Conservation (phyloP, 2,113 vertebrate genomes). For the Haliaeetus leucogaster region DNA sequence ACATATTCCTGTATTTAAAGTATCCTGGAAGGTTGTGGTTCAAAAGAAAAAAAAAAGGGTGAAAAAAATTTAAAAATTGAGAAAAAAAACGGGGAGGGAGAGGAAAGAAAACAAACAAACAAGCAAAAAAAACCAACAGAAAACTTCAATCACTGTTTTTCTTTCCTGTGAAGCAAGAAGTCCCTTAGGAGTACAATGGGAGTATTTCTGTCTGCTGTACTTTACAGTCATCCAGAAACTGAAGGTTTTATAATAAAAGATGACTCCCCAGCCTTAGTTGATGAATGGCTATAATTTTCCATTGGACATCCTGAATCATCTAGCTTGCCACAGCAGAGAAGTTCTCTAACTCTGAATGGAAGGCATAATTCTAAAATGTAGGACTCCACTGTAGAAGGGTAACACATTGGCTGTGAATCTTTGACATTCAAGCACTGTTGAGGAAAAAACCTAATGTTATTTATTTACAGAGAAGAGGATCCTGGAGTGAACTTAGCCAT, state of each 20-base stretch:
- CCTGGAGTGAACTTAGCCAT: not conserved
- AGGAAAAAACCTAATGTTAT: not conserved
- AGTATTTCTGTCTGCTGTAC: slow-evolving; percentile 38
- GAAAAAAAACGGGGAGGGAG: accelerated
- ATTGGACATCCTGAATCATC: slow-evolving; percentile 38
- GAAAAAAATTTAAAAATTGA: too few relatives aligned
- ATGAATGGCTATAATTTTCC: slow-evolving; percentile 73
- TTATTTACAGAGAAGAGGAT: not conserved
- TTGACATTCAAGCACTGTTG: not conserved
- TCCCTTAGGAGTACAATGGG: slow-evolving; percentile 1
- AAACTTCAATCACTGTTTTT: slow-evolving; percentile 13
- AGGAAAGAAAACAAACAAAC: not conserved
- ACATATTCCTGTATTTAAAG: not conserved
- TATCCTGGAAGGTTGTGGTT: not conserved
- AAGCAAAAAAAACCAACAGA: not conserved
- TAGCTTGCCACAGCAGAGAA: slow-evolving; percentile 28
- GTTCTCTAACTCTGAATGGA: slow-evolving; percentile 44
- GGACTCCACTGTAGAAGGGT: not conserved
- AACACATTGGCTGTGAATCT: not conserved
- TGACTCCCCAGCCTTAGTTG: slow-evolving; percentile 49
- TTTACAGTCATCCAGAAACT: slow-evolving; percentile 53
- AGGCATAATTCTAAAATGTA: slow-evolving; percentile 52
- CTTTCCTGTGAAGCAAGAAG: slow-evolving; percentile 28
- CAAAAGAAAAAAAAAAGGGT: not conserved
- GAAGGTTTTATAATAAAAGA: slow-evolving; percentile 60